Evolutionary conservation across 1,140 invertebrate species (phyloP), one percentile per base, ranked within the genome.

Genomic region (Drosophila truncata): DNA sequence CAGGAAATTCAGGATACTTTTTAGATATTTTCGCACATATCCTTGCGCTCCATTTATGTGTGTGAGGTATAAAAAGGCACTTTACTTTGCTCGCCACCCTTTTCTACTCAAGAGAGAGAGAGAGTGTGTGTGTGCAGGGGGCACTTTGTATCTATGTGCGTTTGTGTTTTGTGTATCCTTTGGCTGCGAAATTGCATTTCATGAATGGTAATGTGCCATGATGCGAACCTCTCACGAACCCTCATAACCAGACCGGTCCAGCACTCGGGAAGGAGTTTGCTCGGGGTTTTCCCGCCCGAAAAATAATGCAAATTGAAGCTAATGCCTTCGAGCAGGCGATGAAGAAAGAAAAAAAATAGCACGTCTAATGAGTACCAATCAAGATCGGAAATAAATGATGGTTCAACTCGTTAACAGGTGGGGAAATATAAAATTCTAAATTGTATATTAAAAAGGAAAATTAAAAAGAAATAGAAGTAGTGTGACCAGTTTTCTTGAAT

Each of bases 201-300:
- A 87, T 87, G 83, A 87, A 87, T 87, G 83, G 84, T 87, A 87
- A 87, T 87, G 83, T 87, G 84, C 80, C 65, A 83, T 87, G 84
- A 87, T 87, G 80, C 72, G 75, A 66, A 64, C 62, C 60, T 54
- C 20, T 35, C 47, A 65, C 50, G 50, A 35, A 54, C 39, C 46
- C 29, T 14, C 11, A 54, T 54, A 35, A 10, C 50, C 50, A 23
- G 44, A 2, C 14, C 13, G 50, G 50, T 54, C 50, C 50, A 54
- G 50, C 20, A 20, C 18, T 33, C 29, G 13, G 27, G 13, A 37
- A 33, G 29, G 8, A 54, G 44, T 27, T 27, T 27, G 3, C 20
- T 14, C 8, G 14, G 23, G 55, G 54, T 54, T 47, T 59, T 27
- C 52, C 47, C 65, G 29, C 33, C 69, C 33, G 18, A 41, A 71